Base-by-base conservation (phyloP, 1,140 invertebrate genomes). In the Caenorhabditis tropicalis region DNA sequence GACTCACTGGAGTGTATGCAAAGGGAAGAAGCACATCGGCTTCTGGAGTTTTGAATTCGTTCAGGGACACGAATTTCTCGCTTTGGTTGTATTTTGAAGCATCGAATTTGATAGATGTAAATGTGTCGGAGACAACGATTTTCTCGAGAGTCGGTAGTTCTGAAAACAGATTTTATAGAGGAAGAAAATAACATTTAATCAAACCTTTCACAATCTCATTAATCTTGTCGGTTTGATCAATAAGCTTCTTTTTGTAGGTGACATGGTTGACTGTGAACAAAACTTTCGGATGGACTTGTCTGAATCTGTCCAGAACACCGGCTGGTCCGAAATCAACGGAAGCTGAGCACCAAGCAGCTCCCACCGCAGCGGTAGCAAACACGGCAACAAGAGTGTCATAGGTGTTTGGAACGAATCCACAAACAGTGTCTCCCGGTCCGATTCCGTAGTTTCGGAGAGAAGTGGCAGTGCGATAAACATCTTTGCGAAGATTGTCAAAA, bases 261-360 rank as follows among this genome's bases (percentile, higher is more conserved):
- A 93, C 93, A 80, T 92, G 92, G 88, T 93, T 92, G 6, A 93
- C 92, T 60, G 92, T 92, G 85, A 93, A 93, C 12, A 93, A 88
- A 21, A 93, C 79, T 86, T 93, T 93, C 27, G 93, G 93, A 51
- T 91, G 87, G 86, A 88, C 88, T 81, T 89, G 89, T 70, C 46
- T 29, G 56, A 89, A 89, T 74, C 89, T 58, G 60, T 90, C 89
- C 29, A 89, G 82, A 15, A 89, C 89, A n/a, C 89, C 93, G 84
- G 91, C 91, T 39, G 92, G 91, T 79, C 93, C 93, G 91, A 94
- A 94, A 87, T 94, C 93, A 6, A 93, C 93, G 3, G 93, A 93
- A 2, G 93, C 92, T 21, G 92, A 93, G 79, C 92, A 93, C 93
- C 93, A 94, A 5, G 93, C 90, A 15, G 93, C 93, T 53, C 93